Conservation (phyloP, 2,113 vertebrate genomes). For the Phrynocephalus versicolor region DNA sequence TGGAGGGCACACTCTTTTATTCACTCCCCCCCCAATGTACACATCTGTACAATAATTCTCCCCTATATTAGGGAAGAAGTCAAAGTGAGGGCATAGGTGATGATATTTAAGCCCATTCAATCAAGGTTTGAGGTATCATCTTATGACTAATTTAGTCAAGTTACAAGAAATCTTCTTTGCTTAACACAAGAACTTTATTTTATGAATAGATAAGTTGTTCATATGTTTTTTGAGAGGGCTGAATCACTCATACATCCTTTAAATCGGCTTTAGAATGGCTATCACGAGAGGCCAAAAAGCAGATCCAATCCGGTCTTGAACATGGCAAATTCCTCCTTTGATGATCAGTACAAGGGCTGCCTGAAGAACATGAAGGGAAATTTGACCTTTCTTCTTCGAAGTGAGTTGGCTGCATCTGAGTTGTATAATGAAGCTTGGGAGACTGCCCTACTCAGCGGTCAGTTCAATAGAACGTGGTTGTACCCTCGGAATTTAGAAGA, state of each 20-base stretch:
- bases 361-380: background rate
- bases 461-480: background rate
- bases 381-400: background rate
- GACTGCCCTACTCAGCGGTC: background rate
- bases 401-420: background rate
- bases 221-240: background rate
- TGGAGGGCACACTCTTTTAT: background rate
- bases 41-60: background rate
- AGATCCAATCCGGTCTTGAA: background rate
- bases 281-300: background rate
- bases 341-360: conserved; percentile 4
- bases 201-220: background rate
- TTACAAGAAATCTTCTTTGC: too few species aligned
- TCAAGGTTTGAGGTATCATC: background rate
- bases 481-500: background rate
- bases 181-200: background rate
- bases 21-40: background rate
- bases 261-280: background rate
- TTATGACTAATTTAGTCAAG: too few species aligned
- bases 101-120: background rate
- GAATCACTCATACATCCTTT: background rate
- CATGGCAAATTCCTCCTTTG: background rate
- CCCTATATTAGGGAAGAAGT: background rate
- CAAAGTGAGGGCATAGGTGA: background rate
- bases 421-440: background rate